Evolutionary conservation across 2,888 invertebrate genomes (phyloP).

Genomic region (Heliconius cydno): DNA sequence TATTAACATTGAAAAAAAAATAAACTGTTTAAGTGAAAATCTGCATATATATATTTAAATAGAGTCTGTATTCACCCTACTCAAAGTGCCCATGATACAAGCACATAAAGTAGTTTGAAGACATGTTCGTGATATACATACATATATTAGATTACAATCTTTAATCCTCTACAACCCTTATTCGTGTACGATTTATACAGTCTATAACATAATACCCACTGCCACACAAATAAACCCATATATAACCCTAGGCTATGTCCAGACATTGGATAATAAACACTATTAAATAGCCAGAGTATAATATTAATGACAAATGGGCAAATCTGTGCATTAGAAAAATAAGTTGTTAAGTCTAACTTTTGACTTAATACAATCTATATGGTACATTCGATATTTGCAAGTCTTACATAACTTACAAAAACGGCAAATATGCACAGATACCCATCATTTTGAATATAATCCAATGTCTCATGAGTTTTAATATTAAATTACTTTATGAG

Average conservation of each 20-base stretch:
- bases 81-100: slow-evolving; percentile 63
- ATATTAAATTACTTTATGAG: background rate
- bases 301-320: slow-evolving; percentile 8
- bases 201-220: slow-evolving; percentile 74
- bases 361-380: slow-evolving; percentile 2
- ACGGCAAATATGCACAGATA: slow-evolving; percentile 1
- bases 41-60: slow-evolving; percentile 71
- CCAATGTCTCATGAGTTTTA: slow-evolving; percentile 44
- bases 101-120: slow-evolving; percentile 62
- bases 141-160: slow-evolving; percentile 61
- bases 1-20: slow-evolving; percentile 77
- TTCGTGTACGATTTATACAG: slow-evolving; percentile 73
- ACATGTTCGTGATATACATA: slow-evolving; percentile 50
- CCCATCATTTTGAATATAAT: slow-evolving; percentile 8
- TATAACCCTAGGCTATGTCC: slow-evolving; percentile 44
- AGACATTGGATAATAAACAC: slow-evolving; percentile 30
- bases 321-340: slow-evolving; percentile 7
- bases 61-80: slow-evolving; percentile 67
- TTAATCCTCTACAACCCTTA: slow-evolving; percentile 65
- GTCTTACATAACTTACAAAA: background rate
- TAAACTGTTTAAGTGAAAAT: slow-evolving; percentile 73
- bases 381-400: background rate
- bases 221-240: slow-evolving; percentile 64
- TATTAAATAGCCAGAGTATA: slow-evolving; percentile 9
- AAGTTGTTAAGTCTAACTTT: background rate